A percentile compares a stretch with the other conserved stretches of the same genome.
Evolutionary conservation across 2,888 invertebrate species (phyloP).

Genomic region (Patella caerulea): DNA sequence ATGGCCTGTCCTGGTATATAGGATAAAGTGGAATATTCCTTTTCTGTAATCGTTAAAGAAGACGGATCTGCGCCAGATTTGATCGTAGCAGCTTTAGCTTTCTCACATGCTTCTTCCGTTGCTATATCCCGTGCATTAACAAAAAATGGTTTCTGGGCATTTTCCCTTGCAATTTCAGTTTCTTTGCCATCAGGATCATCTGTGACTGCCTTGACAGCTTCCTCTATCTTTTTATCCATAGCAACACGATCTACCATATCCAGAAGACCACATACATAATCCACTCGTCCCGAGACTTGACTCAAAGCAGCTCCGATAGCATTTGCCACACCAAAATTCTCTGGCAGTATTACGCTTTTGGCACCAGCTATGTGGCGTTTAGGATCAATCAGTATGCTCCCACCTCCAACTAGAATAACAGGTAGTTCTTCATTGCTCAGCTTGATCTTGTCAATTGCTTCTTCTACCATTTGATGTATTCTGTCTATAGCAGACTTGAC

Average conservation of each 20-base stretch:
- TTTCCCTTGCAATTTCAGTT: slow-evolving; percentile 26
- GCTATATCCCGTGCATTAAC: slow-evolving; percentile 42
- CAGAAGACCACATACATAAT: slow-evolving; percentile 50
- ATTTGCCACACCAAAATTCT: slow-evolving; percentile 63
- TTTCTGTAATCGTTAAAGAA: slow-evolving; percentile 45
- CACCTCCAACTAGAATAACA: slow-evolving; percentile 65
- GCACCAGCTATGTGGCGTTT: slow-evolving; percentile 43
- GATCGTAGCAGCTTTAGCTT: slow-evolving; percentile 27
- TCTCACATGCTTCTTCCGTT: slow-evolving; percentile 32
- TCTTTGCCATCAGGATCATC: slow-evolving; percentile 30
- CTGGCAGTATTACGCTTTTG: slow-evolving; percentile 43
- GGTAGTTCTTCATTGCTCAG: slow-evolving; percentile 51
- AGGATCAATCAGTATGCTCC: slow-evolving; percentile 55
- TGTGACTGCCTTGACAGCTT: slow-evolving; percentile 18
- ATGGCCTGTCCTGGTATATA: slow-evolving; percentile 64
- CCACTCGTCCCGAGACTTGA: slow-evolving; percentile 58
- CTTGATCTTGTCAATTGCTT: slow-evolving; percentile 59
- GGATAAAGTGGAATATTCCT: slow-evolving; percentile 54
- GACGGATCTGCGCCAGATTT: slow-evolving; percentile 40
- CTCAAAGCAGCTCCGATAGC: slow-evolving; percentile 69
- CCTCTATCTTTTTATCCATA: slow-evolving; percentile 26
- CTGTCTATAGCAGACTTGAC: slow-evolving; percentile 41
- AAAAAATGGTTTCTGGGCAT: slow-evolving; percentile 40
- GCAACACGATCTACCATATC: slow-evolving; percentile 36
- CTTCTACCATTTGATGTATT: slow-evolving; percentile 53